Base-by-base conservation (phyloP, 2,797 vertebrate species). In the Aldrovandia affinis region DNA sequence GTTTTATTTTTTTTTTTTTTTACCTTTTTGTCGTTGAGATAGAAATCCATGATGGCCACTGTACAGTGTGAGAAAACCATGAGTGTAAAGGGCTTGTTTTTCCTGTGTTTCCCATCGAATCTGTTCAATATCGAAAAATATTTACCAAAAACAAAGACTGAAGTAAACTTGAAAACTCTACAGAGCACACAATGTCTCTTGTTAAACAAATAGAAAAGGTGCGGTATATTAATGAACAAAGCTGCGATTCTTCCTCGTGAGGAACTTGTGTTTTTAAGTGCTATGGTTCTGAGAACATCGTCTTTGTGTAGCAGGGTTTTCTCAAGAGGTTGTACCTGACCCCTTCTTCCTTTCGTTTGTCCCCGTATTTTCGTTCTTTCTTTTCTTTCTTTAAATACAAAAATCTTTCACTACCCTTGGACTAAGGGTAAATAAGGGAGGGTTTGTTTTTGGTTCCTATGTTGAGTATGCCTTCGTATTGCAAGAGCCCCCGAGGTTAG, bases 401-500 rank as follows among this genome's bases (percentile, higher is more conserved):
- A 84, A 80, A 85, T 10, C 30, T 44, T 83, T 89, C 70, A 80
- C 39, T 73, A 30, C 83, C 80, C 85, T 42, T 57, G 1, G 25
- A 68, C 50, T 75, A 25, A 63, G 83, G 55, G 44, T 20, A 42
- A 89, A 86, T 20, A 42, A 89, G 86, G 84, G 89, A 86, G 36
- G 88, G 83, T 59, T 30, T 68, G 28, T 63, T 55, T 91, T 90
- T 91, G 95, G 94, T 94, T 96, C 94, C 95, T 93, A 89, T 94
- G 90, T 90, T 91, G 85, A 89, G 85, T 84, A 90, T 90, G 93
- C 94, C 92, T 92, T 94, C 91, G 89, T 93, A 94, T 94, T 94
- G 93, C 94, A 94, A 93, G 92, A 91, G 94, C 90, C 90, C 85
- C 88, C 6, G 6, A 88, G 90, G 90, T 63, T 82, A 89, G 84